Conservation (phyloP, 2,888 invertebrate genomes). For the Tenthredo notha region DNA sequence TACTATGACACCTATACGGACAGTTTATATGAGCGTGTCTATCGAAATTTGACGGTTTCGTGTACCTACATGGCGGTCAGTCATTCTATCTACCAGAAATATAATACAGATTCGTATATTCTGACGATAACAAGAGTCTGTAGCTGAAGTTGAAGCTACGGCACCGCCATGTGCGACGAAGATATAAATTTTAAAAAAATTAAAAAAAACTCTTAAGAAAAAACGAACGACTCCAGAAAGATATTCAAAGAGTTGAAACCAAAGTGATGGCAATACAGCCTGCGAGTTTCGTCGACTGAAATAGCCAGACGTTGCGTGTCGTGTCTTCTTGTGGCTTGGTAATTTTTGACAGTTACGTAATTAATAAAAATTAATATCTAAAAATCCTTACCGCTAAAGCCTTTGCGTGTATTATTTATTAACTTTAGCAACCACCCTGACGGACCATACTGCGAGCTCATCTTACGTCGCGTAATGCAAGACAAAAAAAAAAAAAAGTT, state of each 20-base stretch:
- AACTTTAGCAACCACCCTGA: not conserved
- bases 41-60: slow-evolving; percentile 23
- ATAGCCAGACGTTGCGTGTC: slow-evolving; percentile 29
- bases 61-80: slow-evolving; percentile 8
- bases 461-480: slow-evolving; percentile 34
- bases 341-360: slow-evolving; percentile 13
- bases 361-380: slow-evolving; percentile 39
- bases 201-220: not conserved
- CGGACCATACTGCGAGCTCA: slow-evolving; percentile 30
- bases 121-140: not conserved
- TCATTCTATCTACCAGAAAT: slow-evolving; percentile 6
- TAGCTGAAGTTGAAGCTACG: not conserved
- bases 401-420: slow-evolving; percentile 7
- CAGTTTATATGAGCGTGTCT: not conserved
- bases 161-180: not conserved
- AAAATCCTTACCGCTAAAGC: not conserved
- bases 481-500: slow-evolving; percentile 22
- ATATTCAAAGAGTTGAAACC: slow-evolving; percentile 24
- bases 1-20: not conserved
- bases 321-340: slow-evolving; percentile 1
- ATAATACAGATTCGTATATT: slow-evolving; percentile 22
- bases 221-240: not conserved
- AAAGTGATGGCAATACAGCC: slow-evolving; percentile 1
- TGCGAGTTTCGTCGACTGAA: not conserved
- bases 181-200: not conserved